A percentile compares a stretch with the other conserved stretches of the same genome.
phyloP scores from a whole-genome alignment of 2,888 invertebrate genomes.

The Prosopocoilus inquinatus region DNA sequence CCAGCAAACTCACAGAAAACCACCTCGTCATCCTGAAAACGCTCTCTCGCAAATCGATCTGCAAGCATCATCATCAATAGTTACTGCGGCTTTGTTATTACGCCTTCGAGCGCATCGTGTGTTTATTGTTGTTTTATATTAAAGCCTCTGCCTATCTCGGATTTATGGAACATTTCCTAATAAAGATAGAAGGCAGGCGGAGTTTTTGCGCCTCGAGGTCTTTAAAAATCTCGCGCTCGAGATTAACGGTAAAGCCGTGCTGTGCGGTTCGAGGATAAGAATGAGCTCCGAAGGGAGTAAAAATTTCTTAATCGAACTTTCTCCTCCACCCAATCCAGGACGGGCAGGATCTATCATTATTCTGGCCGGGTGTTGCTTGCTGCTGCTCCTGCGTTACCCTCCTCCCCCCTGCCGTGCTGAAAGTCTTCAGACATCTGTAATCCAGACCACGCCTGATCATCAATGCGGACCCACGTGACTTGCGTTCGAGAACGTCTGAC shows the following conservation, averaged over 20 bases:
- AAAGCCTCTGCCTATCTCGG: not conserved
- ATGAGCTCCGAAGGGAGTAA: not conserved
- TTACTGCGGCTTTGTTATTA: too few species aligned
- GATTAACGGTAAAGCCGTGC: not conserved
- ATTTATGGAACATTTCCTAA: not conserved
- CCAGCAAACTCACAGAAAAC: not conserved
- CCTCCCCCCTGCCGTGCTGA: not conserved
- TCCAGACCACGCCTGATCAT: conserved; percentile 4
- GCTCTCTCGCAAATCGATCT: too few species aligned
- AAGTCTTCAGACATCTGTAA: conserved; percentile 3
- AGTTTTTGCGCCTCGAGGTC: not conserved
- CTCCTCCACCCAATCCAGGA: not conserved
- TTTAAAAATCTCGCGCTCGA: not conserved
- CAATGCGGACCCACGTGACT: conserved; percentile 3
- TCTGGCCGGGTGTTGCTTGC: not conserved
- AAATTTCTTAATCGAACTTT: conserved; percentile 5
- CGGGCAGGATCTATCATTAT: not conserved
- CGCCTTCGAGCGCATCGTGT: too few species aligned
- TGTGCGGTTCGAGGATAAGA: not conserved
- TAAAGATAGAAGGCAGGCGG: not conserved
- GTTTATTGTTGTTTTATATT: not conserved
- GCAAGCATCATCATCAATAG: too few species aligned
- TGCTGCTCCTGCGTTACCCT: not conserved
- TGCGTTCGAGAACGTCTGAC: not conserved
- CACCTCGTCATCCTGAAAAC: not conserved